Conservation (phyloP, 2,113 vertebrate species). For the Chaetorhynchus papuensis region DNA sequence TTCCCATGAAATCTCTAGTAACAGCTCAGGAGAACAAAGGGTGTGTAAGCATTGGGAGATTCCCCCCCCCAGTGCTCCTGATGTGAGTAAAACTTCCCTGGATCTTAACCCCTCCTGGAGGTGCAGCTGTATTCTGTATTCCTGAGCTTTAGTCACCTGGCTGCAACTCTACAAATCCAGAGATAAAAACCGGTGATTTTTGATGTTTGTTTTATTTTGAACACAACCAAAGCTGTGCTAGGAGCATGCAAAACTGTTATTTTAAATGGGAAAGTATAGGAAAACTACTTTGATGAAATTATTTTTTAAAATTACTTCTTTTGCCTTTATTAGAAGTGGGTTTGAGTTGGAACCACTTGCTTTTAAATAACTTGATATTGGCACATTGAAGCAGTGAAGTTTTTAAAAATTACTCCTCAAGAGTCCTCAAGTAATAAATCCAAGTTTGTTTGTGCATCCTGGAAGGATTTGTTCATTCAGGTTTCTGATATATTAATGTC, state of each 20-base stretch:
- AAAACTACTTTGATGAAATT: fast-evolving
- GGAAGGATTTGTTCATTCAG: not conserved
- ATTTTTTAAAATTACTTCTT: not conserved
- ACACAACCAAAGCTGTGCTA: not conserved
- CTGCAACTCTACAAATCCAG: too few relatives aligned
- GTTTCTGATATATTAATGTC: not conserved
- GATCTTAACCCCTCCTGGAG: fast-evolving
- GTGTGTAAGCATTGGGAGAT: not conserved
- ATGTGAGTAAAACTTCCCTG: not conserved
- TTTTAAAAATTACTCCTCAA: not conserved
- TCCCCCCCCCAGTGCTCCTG: too few relatives aligned
- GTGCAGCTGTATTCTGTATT: not conserved
- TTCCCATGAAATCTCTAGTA: not conserved
- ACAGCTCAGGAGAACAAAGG: not conserved
- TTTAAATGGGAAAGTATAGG: not conserved
- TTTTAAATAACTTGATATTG: not conserved
- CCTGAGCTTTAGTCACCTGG: not conserved
- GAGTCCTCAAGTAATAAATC: not conserved
- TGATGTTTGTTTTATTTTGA: not conserved
- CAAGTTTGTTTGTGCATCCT: not conserved
- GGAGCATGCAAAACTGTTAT: fast-evolving
- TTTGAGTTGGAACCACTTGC: not conserved
- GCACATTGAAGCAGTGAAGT: not conserved
- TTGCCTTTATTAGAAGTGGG: not conserved
- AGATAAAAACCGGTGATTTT: too few relatives aligned